A percentile compares a stretch with the other conserved stretches of the same genome.
These are phyloP conservation scores for Todiramphus saurophagus DNA, from an alignment of 2,113 vertebrate genomes.

Conservation along the genomic window DNA sequence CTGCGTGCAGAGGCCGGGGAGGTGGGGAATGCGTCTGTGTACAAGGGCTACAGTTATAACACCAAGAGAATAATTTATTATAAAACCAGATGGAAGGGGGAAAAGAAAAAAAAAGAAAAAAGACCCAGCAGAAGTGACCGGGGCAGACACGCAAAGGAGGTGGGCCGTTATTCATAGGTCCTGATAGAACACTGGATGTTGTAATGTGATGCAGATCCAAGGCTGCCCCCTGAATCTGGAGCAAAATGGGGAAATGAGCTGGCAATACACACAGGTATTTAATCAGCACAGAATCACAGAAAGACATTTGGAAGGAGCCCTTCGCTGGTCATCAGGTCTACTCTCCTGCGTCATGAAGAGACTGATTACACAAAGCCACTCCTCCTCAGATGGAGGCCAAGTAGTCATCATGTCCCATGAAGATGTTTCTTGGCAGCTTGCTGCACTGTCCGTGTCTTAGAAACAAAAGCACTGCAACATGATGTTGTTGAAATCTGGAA, in stretches of 20 bases:
- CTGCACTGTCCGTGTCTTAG: background rate
- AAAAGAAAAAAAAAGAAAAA: too few species aligned
- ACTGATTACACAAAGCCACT: background rate
- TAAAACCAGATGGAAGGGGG: background rate
- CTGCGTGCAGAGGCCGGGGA: rapidly evolving
- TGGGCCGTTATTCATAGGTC: background rate
- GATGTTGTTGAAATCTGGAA: background rate
- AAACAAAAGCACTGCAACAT: background rate
- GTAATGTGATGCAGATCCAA: background rate
- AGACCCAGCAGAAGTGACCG: rapidly evolving
- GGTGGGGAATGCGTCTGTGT: background rate
- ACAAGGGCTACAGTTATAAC: background rate
- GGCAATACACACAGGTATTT: slow-evolving; percentile 2
- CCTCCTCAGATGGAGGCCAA: background rate
- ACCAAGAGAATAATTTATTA: background rate
- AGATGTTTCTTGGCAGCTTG: slow-evolving; percentile 16
- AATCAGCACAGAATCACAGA: slow-evolving; percentile 30
- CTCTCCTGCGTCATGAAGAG: slow-evolving; percentile 12
- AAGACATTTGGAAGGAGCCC: background rate
- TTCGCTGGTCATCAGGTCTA: background rate
- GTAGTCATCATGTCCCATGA: background rate
- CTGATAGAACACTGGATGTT: background rate
- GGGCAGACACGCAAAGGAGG: background rate
- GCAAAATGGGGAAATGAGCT: background rate
- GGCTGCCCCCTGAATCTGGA: background rate